Conservation (phyloP, 2,113 vertebrate genomes). For the Seriola rivoliana region DNA sequence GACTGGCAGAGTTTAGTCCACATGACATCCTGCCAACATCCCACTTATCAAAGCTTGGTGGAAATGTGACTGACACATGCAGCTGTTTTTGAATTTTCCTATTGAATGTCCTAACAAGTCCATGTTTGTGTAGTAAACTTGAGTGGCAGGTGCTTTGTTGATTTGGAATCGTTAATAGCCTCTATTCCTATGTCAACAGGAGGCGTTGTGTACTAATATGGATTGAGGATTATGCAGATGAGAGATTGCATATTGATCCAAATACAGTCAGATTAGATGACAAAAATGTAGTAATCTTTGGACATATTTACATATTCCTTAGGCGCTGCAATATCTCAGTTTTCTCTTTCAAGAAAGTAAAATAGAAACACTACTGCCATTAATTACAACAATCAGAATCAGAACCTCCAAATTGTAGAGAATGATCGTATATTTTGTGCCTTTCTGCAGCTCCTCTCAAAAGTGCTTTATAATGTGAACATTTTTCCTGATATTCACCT, state of each 20-base stretch:
- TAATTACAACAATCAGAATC: neutral
- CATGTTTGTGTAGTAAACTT: slow-evolving; percentile 7
- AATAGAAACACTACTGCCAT: neutral
- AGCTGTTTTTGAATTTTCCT: neutral
- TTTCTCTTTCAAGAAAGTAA: neutral
- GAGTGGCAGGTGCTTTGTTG: slow-evolving; percentile 19
- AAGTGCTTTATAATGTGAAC: neutral
- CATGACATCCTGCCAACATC: neutral
- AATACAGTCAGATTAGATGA: slow-evolving; percentile 30
- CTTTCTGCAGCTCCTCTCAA: neutral
- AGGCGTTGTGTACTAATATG: slow-evolving; percentile 26
- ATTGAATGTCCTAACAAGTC: neutral
- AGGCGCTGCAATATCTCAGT: neutral
- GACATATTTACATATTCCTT: neutral
- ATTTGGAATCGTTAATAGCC: slow-evolving; percentile 10
- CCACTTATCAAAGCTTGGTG: slow-evolving; percentile 11
- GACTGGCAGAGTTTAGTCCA: neutral
- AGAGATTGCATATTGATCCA: slow-evolving; percentile 44
- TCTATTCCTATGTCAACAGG: slow-evolving; percentile 46
- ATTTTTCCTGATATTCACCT: neutral
- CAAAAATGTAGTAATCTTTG: slow-evolving; percentile 1
- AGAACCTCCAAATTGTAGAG: neutral
- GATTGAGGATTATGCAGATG: slow-evolving; percentile 53
- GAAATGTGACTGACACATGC: neutral
- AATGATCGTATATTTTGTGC: neutral